These are phyloP conservation scores for Callopanchax toddi DNA, from an alignment of 2,113 vertebrate genomes.

Conservation along the genomic window DNA sequence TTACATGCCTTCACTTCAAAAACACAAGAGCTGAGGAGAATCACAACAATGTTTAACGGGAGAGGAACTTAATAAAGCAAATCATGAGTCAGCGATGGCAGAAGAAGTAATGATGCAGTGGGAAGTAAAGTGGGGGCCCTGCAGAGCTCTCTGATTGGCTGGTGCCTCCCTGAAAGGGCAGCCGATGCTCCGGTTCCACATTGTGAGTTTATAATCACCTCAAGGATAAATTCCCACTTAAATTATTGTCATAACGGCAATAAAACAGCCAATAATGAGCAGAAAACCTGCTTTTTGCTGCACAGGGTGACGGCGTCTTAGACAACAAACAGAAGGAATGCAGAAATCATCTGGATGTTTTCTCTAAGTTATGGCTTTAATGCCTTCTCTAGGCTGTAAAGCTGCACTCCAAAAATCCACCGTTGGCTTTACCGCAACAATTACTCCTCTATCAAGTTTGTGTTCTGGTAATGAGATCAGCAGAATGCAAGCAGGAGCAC, in stretches of 20 bases:
- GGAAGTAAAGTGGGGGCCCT: conserved; percentile 42
- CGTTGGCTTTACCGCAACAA: conserved; percentile 32
- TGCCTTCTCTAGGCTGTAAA: conserved; percentile 64
- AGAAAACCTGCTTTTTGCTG: conserved; percentile 1
- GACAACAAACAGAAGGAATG: conserved; percentile 53
- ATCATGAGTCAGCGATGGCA: conserved; percentile 44
- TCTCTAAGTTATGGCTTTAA: conserved; percentile 73
- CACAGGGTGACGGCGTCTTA: conserved; percentile 11
- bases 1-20: conserved; percentile 61
- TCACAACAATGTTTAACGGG: conserved; percentile 43
- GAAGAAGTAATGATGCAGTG: conserved; percentile 44
- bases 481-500: conserved; percentile 43
- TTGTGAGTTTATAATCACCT: conserved; percentile 39
- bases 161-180: conserved; percentile 75
- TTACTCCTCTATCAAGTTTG: conserved; percentile 46
- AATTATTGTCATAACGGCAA: background rate
- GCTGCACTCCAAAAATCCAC: conserved; percentile 45
- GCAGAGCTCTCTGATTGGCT: conserved; percentile 73
- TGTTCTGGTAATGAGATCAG: conserved; percentile 53
- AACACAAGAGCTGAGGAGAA: conserved; percentile 47
- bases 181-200: conserved; percentile 44
- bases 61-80: conserved; percentile 36
- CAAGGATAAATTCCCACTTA: conserved; percentile 20
- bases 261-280: conserved; percentile 14
- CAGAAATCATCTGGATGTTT: conserved; percentile 51